Evolutionary conservation across 2,797 vertebrate species (phyloP).

Genomic region (Neosalanx taihuensis): DNA sequence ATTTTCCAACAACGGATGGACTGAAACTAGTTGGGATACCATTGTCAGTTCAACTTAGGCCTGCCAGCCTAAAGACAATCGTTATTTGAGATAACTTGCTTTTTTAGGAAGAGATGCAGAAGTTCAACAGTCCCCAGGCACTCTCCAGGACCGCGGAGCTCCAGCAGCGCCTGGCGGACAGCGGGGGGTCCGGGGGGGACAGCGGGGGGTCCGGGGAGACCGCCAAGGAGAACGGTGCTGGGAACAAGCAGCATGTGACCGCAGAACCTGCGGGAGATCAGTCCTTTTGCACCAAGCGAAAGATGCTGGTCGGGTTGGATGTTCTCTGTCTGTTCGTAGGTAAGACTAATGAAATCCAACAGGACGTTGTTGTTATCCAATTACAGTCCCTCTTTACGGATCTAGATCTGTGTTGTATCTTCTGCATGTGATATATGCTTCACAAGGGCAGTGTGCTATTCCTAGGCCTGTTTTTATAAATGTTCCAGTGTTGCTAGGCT

Average conservation of each 20-base stretch:
- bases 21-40: constrained; percentile 41
- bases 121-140: constrained; percentile 65
- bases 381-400: too few relatives aligned
- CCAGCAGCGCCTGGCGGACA: constrained; percentile 70
- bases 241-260: constrained; percentile 61
- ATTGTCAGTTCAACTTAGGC: not conserved
- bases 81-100: constrained; percentile 32
- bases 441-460: not conserved
- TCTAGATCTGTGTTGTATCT: not conserved
- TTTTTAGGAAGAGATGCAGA: constrained; percentile 61
- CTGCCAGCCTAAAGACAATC: not conserved
- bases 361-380: not conserved
- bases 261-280: constrained; percentile 44
- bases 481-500: constrained; percentile 1
- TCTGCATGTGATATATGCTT: not conserved
- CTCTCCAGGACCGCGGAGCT: constrained; percentile 70
- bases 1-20: constrained; percentile 33
- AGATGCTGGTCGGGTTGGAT: constrained; percentile 76
- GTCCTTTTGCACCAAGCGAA: constrained; percentile 67
- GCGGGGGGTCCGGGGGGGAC: too few relatives aligned
- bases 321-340: constrained; percentile 73
- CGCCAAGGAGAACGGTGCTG: constrained; percentile 69
- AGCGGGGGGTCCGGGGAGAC: constrained; percentile 60
- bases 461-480: not conserved
- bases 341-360: constrained; percentile 49